phyloP scores from a whole-genome alignment of 1,140 invertebrate genomes.

The Hirudo medicinalis region DNA sequence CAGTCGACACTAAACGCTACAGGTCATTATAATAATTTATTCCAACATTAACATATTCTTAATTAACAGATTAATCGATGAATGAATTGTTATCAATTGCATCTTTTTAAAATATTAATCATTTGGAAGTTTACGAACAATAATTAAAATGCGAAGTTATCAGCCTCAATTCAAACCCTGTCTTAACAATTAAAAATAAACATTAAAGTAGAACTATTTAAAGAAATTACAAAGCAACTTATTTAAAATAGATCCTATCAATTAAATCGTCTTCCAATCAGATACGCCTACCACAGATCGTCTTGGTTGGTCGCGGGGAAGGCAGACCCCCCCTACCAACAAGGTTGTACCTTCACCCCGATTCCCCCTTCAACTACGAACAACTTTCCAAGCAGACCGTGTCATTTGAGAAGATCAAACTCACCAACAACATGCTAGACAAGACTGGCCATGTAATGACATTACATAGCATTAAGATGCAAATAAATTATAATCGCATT shows the following conservation, averaged over 20 bases:
- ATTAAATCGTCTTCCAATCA: conserved; percentile 30
- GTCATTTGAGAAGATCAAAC: conserved; percentile 97
- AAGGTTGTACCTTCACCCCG: conserved; percentile 86
- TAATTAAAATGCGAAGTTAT: no score
- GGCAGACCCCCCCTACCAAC: conserved; percentile 82
- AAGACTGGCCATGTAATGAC: conserved; percentile 85
- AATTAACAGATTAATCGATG: no score
- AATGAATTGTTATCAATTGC: no score
- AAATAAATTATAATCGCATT: no score
- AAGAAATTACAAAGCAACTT: no score
- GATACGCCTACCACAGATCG: conserved; percentile 94
- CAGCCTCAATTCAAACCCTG: no score
- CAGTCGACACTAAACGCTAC: conserved; percentile 92
- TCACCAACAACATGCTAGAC: conserved; percentile 98
- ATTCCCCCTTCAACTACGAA: conserved; percentile 89
- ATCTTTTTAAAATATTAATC: no score
- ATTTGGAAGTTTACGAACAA: no score
- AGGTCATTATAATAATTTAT: conserved; percentile 27
- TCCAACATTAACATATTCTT: conserved; percentile 48
- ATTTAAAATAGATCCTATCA: no score
- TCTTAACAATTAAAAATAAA: no score
- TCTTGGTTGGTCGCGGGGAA: conserved; percentile 96
- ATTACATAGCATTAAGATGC: background rate
- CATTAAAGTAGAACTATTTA: no score
- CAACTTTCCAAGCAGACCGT: conserved; percentile 90